A percentile compares a stretch with the other conserved stretches of the same genome.
These are phyloP conservation scores for Drosophila niveifrons DNA, from an alignment of 2,888 invertebrate species.

Conservation along the genomic window DNA sequence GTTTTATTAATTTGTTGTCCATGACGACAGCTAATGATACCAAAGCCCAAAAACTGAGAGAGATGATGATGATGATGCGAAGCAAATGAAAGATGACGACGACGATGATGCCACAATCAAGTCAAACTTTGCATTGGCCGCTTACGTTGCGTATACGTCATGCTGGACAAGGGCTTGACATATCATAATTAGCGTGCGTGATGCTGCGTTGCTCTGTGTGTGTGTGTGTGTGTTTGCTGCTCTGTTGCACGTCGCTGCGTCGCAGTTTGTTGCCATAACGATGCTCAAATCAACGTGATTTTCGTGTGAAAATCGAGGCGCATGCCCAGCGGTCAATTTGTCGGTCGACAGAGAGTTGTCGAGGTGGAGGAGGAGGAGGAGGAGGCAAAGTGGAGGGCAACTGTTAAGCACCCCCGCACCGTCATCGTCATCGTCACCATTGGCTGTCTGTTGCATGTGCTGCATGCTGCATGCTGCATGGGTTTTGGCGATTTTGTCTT, in stretches of 20 bases:
- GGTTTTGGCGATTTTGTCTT: constrained; percentile 68
- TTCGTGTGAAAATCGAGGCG: constrained; percentile 84
- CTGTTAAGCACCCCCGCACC: not conserved
- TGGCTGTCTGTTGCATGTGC: constrained; percentile 3
- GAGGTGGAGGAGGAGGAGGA: not conserved
- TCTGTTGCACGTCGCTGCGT: constrained; percentile 31
- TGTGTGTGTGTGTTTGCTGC: not conserved
- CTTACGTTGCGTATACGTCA: constrained; percentile 71
- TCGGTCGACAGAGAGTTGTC: not conserved
- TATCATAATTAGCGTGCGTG: constrained; percentile 72
- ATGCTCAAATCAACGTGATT: constrained; percentile 82
- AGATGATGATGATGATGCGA: constrained; percentile 28
- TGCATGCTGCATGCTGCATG: constrained; percentile 16
- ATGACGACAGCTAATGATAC: constrained; percentile 58
- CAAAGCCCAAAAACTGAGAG: constrained; percentile 24
- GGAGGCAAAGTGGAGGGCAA: not conserved
- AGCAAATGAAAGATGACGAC: not conserved
- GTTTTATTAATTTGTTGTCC: constrained; percentile 74
- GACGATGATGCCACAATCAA: constrained; percentile 31
- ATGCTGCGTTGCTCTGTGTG: constrained; percentile 20
- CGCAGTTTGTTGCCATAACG: constrained; percentile 61
- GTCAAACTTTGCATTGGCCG: constrained; percentile 34
- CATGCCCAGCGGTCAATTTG: constrained; percentile 70
- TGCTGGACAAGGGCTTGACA: constrained; percentile 46
- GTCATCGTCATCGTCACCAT: not conserved